Evolutionary conservation across 2,888 invertebrate genomes (phyloP).

Genomic region (Nyleta sp.): DNA sequence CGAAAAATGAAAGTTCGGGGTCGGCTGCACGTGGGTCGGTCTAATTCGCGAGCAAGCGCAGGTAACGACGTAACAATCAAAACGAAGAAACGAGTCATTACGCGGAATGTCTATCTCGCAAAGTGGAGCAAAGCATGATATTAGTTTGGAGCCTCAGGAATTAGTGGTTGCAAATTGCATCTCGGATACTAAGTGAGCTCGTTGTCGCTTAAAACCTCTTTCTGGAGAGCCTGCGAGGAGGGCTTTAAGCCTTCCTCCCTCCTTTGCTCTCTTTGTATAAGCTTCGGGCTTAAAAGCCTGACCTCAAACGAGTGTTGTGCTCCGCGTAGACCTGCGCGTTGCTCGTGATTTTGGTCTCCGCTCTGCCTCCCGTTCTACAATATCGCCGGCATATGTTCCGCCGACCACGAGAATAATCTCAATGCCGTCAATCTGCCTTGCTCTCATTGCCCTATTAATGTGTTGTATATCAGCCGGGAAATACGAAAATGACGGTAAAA

Average conservation of each 20-base stretch:
- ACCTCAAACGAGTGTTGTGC: conserved; percentile 68
- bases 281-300: conserved; percentile 72
- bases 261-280: conserved; percentile 65
- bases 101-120: conserved; percentile 31
- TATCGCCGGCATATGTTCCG: conserved; percentile 18
- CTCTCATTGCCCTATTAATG: conserved; percentile 2
- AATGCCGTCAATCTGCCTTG: conserved; percentile 8
- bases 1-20: not conserved
- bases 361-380: conserved; percentile 15
- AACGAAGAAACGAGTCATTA: conserved; percentile 35
- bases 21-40: not conserved
- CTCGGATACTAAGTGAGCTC: conserved; percentile 67
- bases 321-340: conserved; percentile 27
- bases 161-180: conserved; percentile 70
- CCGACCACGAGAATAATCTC: conserved; percentile 21
- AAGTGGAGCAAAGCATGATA: conserved; percentile 57
- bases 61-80: conserved; percentile 37
- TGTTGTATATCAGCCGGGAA: no score
- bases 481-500: no score
- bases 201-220: conserved; percentile 72
- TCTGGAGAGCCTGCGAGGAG: conserved; percentile 57
- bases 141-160: conserved; percentile 65
- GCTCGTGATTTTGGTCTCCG: conserved; percentile 51
- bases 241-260: conserved; percentile 60
- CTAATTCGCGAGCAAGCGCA: conserved; percentile 28